Evolutionary conservation across 1,140 invertebrate genomes (phyloP).

Genomic region (Euwallacea fornicatus): DNA sequence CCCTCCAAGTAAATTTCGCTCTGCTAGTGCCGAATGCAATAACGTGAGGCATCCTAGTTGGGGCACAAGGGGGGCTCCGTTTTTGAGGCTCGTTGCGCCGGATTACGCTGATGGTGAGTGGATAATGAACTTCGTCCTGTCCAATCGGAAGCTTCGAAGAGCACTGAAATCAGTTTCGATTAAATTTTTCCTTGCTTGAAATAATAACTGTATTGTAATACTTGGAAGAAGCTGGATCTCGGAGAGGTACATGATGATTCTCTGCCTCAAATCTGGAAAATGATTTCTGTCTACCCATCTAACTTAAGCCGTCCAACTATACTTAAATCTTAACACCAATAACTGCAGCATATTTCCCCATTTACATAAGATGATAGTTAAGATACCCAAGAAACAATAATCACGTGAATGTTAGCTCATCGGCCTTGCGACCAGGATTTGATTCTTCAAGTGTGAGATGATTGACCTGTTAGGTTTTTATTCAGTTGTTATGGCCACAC

Average conservation of each 20-base stretch:
- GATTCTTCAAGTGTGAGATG: constrained; percentile 1
- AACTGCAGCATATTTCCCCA: too few species aligned
- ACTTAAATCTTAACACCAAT: too few species aligned
- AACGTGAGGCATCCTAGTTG: constrained; percentile 88
- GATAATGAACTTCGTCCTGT: too few species aligned
- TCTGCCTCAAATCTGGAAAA: too few species aligned
- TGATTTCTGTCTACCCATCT: too few species aligned
- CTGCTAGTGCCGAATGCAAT: constrained; percentile 89
- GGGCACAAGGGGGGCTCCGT: constrained; percentile 83
- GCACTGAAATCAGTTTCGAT: too few species aligned
- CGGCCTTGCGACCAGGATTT: constrained; percentile 26
- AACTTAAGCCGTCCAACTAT: too few species aligned
- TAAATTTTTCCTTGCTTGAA: not conserved
- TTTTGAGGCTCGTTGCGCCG: constrained; percentile 75
- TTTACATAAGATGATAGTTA: too few species aligned
- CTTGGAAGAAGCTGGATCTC: too few species aligned
- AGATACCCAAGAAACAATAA: not conserved
- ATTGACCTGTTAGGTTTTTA: constrained; percentile 9
- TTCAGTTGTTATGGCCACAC: not conserved
- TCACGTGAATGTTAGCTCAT: not conserved
- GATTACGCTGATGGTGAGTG: constrained; percentile 82
- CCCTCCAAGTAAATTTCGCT: constrained; percentile 77
- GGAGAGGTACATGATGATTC: too few species aligned
- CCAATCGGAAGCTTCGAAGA: too few species aligned
- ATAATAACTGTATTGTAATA: too few species aligned